Evolutionary conservation across 2,888 invertebrate genomes (phyloP).

Genomic region (Neoaliturus tenellus): DNA sequence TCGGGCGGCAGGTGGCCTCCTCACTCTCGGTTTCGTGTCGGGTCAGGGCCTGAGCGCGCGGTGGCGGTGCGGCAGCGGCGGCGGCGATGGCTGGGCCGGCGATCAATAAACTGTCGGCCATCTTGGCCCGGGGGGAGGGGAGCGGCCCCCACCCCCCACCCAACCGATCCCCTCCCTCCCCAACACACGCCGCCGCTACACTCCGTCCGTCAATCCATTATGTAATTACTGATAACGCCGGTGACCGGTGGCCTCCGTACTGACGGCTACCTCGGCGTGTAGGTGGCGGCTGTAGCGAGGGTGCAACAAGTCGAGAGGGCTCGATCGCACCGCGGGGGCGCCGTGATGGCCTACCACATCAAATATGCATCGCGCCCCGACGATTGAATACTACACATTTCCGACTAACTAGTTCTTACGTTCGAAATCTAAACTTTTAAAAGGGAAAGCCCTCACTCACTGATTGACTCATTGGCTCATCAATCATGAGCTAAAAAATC

Average conservation of each 20-base stretch:
- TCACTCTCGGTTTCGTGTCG: constrained; percentile 48
- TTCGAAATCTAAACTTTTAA: too few relatives aligned
- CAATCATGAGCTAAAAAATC: too few relatives aligned
- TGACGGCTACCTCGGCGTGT: neutral
- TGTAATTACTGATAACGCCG: constrained; percentile 31
- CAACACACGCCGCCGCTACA: constrained; percentile 56
- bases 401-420: too few relatives aligned
- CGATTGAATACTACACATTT: too few relatives aligned
- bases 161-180: constrained; percentile 55
- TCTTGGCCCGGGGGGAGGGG: constrained; percentile 68
- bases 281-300: neutral
- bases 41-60: constrained; percentile 42
- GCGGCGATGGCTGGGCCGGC: constrained; percentile 3
- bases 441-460: too few relatives aligned
- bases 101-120: constrained; percentile 56
- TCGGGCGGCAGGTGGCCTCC: neutral
- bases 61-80: neutral
- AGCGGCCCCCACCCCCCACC: constrained; percentile 60
- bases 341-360: constrained; percentile 85
- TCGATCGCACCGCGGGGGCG: constrained; percentile 20
- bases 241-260: neutral
- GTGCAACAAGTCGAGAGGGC: constrained; percentile 5
- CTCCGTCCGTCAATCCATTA: constrained; percentile 25
- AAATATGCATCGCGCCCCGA: constrained; percentile 99
- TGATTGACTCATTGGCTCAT: too few relatives aligned